These are phyloP conservation scores for Actinia equina DNA, from an alignment of 64 coral and sea anemone species.

Conservation along the genomic window DNA sequence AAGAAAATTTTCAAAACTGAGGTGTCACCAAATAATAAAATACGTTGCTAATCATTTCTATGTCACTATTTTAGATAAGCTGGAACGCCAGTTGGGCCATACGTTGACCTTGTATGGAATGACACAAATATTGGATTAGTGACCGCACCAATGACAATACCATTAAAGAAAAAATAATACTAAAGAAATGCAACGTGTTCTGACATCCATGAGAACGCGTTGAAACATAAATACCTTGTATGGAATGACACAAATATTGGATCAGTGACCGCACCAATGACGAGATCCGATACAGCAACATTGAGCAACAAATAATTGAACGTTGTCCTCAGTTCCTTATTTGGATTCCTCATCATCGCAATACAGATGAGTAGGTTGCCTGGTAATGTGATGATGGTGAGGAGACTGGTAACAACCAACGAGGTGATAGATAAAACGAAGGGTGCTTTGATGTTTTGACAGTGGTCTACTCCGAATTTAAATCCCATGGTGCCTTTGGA, in stretches of 20 bases:
- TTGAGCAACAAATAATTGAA: conserved; percentile 62
- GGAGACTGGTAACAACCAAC: conserved; percentile 7
- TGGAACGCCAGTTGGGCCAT: too few species aligned
- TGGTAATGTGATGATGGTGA: conserved; percentile 40
- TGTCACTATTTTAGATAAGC: too few species aligned
- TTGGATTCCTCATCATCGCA: conserved; percentile 41
- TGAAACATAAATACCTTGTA: background rate
- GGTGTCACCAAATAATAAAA: too few species aligned
- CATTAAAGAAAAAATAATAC: too few species aligned
- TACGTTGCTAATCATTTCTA: too few species aligned
- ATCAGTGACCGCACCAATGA: conserved; percentile 34
- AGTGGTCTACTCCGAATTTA: conserved; percentile 7
- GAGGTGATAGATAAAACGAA: conserved; percentile 34
- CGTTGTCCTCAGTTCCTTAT: conserved; percentile 36
- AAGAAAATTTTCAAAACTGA: too few species aligned
- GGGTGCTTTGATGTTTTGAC: conserved; percentile 27
- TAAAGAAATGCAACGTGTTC: too few species aligned
- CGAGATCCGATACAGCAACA: conserved; percentile 43
- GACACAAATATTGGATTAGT: background rate
- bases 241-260: conserved; percentile 49
- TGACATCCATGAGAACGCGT: too few species aligned
- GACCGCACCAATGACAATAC: background rate
- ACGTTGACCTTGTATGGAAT: too few species aligned
- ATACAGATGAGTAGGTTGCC: conserved; percentile 49
- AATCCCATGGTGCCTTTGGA: too few species aligned